phyloP scores from a whole-genome alignment of 2,113 vertebrate genomes.

The Todiramphus chloris region DNA sequence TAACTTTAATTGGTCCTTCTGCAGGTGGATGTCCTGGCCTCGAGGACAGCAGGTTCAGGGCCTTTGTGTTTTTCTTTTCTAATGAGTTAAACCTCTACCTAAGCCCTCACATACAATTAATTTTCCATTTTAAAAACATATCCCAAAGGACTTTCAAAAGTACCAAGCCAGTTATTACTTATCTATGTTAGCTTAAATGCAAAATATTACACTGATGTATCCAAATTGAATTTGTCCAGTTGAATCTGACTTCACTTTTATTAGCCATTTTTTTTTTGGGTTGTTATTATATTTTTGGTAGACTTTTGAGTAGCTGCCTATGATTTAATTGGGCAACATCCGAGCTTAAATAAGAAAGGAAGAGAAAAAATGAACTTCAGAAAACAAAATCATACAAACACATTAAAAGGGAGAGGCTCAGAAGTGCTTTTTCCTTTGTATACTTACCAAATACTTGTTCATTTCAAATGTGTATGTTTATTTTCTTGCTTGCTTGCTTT shows the following conservation, averaged over 20 bases:
- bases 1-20: neutral
- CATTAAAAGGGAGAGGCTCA: neutral
- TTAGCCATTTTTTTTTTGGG: neutral
- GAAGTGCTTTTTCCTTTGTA: neutral
- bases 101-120: neutral
- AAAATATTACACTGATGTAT: neutral
- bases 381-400: neutral
- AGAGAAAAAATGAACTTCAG: neutral
- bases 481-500: too few species aligned
- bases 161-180: neutral
- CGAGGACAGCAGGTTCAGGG: neutral
- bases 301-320: neutral
- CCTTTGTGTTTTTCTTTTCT: neutral
- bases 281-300: neutral
- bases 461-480: neutral
- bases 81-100: neutral
- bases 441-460: neutral
- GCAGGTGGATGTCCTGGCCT: neutral
- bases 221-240: neutral
- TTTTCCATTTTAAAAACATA: neutral
- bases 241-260: slow-evolving; percentile 1
- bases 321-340: neutral
- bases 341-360: neutral
- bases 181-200: neutral
- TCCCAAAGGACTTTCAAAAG: neutral